Base-by-base conservation (phyloP, 2,113 vertebrate genomes). In the Tautogolabrus adspersus region DNA sequence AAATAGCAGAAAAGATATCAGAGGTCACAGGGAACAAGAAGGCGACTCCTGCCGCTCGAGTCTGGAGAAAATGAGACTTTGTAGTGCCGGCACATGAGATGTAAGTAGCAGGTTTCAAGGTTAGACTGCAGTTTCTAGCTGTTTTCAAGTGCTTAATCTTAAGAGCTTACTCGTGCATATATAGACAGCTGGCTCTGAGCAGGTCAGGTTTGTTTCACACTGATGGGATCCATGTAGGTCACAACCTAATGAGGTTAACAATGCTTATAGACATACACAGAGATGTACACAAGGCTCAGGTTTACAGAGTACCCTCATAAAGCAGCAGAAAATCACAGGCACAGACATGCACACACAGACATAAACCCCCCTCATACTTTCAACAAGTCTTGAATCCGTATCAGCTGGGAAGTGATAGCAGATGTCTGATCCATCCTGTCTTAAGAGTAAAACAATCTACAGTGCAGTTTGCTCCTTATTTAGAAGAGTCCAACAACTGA, bases 331-430 rank as follows among this genome's bases (percentile, higher is more conserved):
- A 62, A 18, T 57, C 75, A 74, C 59, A 81, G 54, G 66, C 57
- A 55, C 62, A 66, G 21, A 77, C 60, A 77, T 54, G 59, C 58
- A 66, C 51, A 46, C n/a, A 22, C 52, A 57, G 37, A 58, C 55
- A 34, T 62, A 78, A 67, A 73, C 73, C n/a, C 73, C 30, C 19
- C 79, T 81, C 70, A 79, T 52, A 75, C 79, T 75, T 72, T 77
- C 10, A 74, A 59, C 40, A 77, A 87, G 77, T 79, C 62, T 76
- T 85, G 69, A 79, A 62, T 83, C 61, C 15, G 2, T 80, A 87
- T 91, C 83, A 86, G 85, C 84, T 82, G 79, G 56, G 79, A 87
- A 90, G 66, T 79, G 76, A 89, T 80, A 85, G 72, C 90, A 93
- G 90, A 93, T 93, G 88, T 85, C 72, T 86, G 77, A 90, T 82